Evolutionary conservation across 2,888 invertebrate genomes (phyloP).

Genomic region (Taenaris catops): DNA sequence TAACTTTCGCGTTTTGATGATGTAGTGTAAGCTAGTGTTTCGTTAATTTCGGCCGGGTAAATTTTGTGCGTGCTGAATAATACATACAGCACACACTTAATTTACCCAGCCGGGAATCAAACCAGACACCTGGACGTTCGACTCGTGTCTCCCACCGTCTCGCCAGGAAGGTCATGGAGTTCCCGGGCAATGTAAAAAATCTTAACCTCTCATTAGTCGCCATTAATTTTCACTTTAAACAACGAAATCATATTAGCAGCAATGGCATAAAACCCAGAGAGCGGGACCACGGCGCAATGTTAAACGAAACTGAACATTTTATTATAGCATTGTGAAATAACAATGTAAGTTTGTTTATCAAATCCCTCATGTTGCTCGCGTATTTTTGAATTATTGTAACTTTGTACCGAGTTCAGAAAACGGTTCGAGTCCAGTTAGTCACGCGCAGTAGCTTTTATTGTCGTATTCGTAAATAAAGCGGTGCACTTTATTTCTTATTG

Average conservation of each 20-base stretch:
- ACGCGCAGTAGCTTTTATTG: constrained; percentile 36
- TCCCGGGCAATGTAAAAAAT: no score
- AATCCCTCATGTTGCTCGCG: constrained; percentile 24
- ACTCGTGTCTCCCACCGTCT: no score
- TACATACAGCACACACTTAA: no score
- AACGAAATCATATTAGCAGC: not conserved
- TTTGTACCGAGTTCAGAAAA: constrained; percentile 28
- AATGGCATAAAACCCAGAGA: not conserved
- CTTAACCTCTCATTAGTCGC: no score
- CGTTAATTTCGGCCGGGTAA: no score
- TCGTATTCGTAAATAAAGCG: constrained; percentile 34
- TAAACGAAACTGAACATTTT: constrained; percentile 23
- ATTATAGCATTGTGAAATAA: constrained; percentile 30
- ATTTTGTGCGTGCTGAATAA: no score
- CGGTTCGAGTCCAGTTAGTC: constrained; percentile 31
- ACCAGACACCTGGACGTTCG: no score
- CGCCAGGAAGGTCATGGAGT: no score
- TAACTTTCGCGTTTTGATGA: no score
- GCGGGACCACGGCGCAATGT: constrained; percentile 13
- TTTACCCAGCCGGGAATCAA: no score
- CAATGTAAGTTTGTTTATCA: constrained; percentile 33
- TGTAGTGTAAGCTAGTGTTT: no score
- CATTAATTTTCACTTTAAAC: no score
- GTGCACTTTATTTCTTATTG: constrained; percentile 10
- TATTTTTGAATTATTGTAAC: constrained; percentile 33